phyloP scores from a whole-genome alignment of 2,888 invertebrate species.

The Miltochrista miniata region DNA sequence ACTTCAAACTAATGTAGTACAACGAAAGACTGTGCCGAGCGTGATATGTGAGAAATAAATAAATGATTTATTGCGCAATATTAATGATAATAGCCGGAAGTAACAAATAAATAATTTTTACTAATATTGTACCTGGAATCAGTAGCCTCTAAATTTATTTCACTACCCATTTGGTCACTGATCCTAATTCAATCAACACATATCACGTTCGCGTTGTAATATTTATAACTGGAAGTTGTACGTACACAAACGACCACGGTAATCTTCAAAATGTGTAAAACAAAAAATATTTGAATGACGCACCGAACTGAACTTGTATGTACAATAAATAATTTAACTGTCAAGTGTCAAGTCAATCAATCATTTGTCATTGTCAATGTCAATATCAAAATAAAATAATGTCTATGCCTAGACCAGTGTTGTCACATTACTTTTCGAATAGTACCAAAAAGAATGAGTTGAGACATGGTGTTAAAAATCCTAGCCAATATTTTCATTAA shows the following conservation, averaged over 20 bases:
- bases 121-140: slow-evolving; percentile 63
- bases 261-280: slow-evolving; percentile 33
- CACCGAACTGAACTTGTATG: not conserved
- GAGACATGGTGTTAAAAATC: too few species aligned
- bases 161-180: slow-evolving; percentile 74
- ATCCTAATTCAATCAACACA: slow-evolving; percentile 71
- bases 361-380: not conserved
- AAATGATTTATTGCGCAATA: slow-evolving; percentile 59
- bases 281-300: slow-evolving; percentile 23
- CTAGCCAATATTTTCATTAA: too few species aligned
- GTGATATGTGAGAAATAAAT: slow-evolving; percentile 17
- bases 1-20: slow-evolving; percentile 15
- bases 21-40: slow-evolving; percentile 19
- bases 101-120: slow-evolving; percentile 18
- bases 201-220: slow-evolving; percentile 42
- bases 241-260: slow-evolving; percentile 23
- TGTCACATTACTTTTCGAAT: too few species aligned
- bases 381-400: too few species aligned
- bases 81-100: slow-evolving; percentile 25
- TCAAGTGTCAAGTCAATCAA: not conserved
- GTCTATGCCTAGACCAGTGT: too few species aligned
- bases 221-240: slow-evolving; percentile 19
- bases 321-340: slow-evolving; percentile 10
- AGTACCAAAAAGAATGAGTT: too few species aligned
- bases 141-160: slow-evolving; percentile 61